Conservation (phyloP, 2,888 invertebrate species). For the Mactromeris polynyma region DNA sequence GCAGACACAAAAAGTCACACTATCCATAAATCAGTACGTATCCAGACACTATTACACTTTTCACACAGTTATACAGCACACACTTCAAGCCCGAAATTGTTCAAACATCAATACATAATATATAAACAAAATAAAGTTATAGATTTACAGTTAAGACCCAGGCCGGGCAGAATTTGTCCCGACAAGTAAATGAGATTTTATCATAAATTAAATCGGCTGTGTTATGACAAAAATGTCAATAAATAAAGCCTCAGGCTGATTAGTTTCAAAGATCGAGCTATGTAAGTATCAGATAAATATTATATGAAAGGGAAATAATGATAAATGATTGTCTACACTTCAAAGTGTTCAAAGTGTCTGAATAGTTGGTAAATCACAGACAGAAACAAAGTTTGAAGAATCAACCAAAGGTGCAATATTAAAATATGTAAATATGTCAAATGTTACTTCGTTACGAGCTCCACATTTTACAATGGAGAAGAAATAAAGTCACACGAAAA, state of each 20-base stretch:
- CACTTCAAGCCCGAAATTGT: background rate
- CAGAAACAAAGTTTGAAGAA: background rate
- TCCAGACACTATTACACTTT: background rate
- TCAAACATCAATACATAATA: background rate
- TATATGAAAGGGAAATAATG: background rate
- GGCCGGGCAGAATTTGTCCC: background rate
- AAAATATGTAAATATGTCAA: too few relatives aligned
- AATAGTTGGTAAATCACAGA: background rate
- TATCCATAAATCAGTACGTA: background rate
- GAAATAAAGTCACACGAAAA: too few relatives aligned
- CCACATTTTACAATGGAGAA: too few relatives aligned
- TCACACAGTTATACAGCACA: background rate
- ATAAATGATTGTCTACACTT: slow-evolving; percentile 5
- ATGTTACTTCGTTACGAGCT: too few relatives aligned
- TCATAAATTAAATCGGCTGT: background rate
- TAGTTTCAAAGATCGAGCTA: background rate
- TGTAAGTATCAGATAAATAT: background rate
- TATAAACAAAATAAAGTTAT: background rate
- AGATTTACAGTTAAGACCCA: slow-evolving; percentile 8
- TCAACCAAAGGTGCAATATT: too few relatives aligned
- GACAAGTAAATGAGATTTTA: background rate
- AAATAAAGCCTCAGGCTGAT: background rate
- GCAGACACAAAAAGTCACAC: background rate
- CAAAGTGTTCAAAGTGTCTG: background rate
- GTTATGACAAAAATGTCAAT: background rate